Evolutionary conservation across 2,113 vertebrate genomes (phyloP), one percentile per base, ranked within the genome.

Genomic region (Calypte anna): DNA sequence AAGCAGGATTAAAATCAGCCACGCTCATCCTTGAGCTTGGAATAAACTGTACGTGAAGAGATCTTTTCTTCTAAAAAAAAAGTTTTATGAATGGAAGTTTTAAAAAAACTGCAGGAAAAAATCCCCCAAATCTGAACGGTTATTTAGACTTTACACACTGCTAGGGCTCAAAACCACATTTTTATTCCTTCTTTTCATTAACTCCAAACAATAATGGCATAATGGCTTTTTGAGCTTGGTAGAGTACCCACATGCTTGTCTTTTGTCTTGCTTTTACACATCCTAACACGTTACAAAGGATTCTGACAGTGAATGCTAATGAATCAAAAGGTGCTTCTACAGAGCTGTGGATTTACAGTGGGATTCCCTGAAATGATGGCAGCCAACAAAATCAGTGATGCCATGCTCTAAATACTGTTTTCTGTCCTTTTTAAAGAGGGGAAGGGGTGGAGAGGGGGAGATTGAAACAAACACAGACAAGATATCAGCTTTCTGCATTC

Each of bases 271-370:
- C 72, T 81, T 69, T 93, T 94, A 82, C 70, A 83, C 91, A 83
- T 91, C 54, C 40, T 90, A 91, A 94, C 80, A 87, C 24, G 1
- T 83, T 88, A 80, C 86, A 96, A 93, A 97, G 90, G 94, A 93
- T 96, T 97, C 95, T 93, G 94, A 93, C 88, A 78, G 91, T 50
- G 93, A 92, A 91, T 94, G 77, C n/a, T 83, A 81, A 92, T 73
- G 90, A 97, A 79, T 94, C 50, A 66, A 89, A 83, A 97, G 84
- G 87, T 96, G 86, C n/a, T 94, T 88, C 63, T 94, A 93, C 92
- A 95, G 94, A 96, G 96, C 95, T 94, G 86, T 81, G 94, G 95
- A 93, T 97, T 97, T 97, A 97, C 94, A 91, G 95, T 96, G 91
- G 93, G 90, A 86, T 88, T 91, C 74, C 82, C 82, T 96, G 89